phyloP scores from a whole-genome alignment of 2,888 invertebrate genomes.

The Cantharis lateralis region DNA sequence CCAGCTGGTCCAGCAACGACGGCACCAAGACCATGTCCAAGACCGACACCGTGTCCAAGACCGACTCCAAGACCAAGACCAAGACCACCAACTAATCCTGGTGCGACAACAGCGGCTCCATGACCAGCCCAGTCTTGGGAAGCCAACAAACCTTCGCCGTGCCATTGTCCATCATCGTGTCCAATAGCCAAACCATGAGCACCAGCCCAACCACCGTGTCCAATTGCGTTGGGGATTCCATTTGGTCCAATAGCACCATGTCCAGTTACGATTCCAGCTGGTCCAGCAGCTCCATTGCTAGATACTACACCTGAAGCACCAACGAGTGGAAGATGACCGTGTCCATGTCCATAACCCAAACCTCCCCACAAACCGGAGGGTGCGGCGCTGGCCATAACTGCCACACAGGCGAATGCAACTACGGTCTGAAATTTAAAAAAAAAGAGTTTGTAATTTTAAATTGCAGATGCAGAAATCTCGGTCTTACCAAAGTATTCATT shows the following conservation, averaged over 20 bases:
- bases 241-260: constrained; percentile 24
- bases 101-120: constrained; percentile 22
- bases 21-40: constrained; percentile 27
- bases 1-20: constrained; percentile 45
- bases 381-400: constrained; percentile 34
- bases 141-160: constrained; percentile 30
- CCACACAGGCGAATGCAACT: constrained; percentile 37
- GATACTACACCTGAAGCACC: constrained; percentile 36
- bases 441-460: neutral
- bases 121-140: constrained; percentile 24
- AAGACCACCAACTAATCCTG: neutral
- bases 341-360: constrained; percentile 3
- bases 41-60: constrained; percentile 17
- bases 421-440: constrained; percentile 28
- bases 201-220: neutral
- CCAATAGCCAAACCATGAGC: constrained; percentile 6
- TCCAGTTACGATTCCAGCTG: constrained; percentile 35
- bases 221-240: constrained; percentile 13
- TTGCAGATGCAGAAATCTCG: too few species aligned
- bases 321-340: constrained; percentile 14
- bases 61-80: constrained; percentile 23
- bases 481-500: constrained; percentile 41
- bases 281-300: constrained; percentile 29
- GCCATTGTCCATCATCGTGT: constrained; percentile 30
- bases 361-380: constrained; percentile 36